A percentile compares a stretch with the other conserved stretches of the same genome.
phyloP scores from a whole-genome alignment of 2,888 invertebrate species.

The Drosophila anomalata region DNA sequence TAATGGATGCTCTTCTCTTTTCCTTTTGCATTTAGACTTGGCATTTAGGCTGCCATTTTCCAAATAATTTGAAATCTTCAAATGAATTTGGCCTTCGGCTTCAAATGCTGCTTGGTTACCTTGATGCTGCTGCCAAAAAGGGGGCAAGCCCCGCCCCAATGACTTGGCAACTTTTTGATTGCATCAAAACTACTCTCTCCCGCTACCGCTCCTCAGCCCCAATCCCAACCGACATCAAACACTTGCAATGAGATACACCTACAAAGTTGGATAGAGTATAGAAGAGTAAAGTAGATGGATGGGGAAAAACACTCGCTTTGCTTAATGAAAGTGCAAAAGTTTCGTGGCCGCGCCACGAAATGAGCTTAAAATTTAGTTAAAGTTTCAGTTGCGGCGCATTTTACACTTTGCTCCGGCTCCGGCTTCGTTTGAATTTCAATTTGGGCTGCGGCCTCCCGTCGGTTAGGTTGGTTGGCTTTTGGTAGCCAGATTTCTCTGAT shows the following conservation, averaged over 20 bases:
- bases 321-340: conserved; percentile 70
- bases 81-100: conserved; percentile 52
- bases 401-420: conserved; percentile 36
- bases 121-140: conserved; percentile 54
- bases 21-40: neutral
- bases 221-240: conserved; percentile 16
- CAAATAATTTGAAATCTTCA: conserved; percentile 44
- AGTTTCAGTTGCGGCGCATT: conserved; percentile 34
- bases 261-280: neutral
- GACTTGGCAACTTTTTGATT: conserved; percentile 51
- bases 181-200: conserved; percentile 47
- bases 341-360: conserved; percentile 63
- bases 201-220: neutral
- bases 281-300: neutral
- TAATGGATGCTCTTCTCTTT: neutral
- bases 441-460: conserved; percentile 30
- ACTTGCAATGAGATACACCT: conserved; percentile 13
- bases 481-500: conserved; percentile 1
- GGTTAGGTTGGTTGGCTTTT: conserved; percentile 9
- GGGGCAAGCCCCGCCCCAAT: conserved; percentile 15
- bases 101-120: conserved; percentile 14
- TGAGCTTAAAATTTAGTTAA: conserved; percentile 71
- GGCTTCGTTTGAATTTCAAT: conserved; percentile 52
- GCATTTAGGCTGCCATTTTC: conserved; percentile 18
- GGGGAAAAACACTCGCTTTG: conserved; percentile 14